Evolutionary conservation across 2,797 vertebrate species (phyloP).

Genomic region (Prunella strophiata): DNA sequence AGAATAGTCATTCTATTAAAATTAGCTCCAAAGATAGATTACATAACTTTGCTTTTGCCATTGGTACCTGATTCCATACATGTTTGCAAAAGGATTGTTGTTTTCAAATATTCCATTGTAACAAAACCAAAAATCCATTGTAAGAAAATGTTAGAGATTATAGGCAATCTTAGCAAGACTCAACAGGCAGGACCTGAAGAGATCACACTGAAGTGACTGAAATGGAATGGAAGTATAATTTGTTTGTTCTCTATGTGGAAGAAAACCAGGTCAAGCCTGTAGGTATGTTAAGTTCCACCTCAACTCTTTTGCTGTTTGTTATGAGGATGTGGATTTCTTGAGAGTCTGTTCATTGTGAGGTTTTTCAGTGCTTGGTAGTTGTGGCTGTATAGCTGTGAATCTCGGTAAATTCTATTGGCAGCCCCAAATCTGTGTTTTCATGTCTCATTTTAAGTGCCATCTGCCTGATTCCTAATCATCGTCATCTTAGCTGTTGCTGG

Average conservation of each 20-base stretch:
- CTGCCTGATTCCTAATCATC: neutral
- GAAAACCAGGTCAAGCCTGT: neutral
- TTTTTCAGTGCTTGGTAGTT: neutral
- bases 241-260: neutral
- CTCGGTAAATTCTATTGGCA: neutral
- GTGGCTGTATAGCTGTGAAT: neutral
- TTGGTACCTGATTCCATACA: neutral
- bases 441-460: neutral
- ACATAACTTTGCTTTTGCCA: neutral
- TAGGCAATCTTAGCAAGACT: neutral
- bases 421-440: neutral
- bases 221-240: neutral
- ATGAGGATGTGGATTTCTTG: neutral
- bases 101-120: neutral
- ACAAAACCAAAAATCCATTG: neutral
- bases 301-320: neutral
- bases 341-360: neutral
- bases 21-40: neutral
- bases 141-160: neutral
- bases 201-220: neutral
- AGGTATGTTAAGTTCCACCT: neutral
- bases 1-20: neutral
- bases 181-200: neutral
- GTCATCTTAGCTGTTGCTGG: neutral
- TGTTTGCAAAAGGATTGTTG: neutral